Conservation (phyloP, 2,888 invertebrate species). For the Catocala fraxini region DNA sequence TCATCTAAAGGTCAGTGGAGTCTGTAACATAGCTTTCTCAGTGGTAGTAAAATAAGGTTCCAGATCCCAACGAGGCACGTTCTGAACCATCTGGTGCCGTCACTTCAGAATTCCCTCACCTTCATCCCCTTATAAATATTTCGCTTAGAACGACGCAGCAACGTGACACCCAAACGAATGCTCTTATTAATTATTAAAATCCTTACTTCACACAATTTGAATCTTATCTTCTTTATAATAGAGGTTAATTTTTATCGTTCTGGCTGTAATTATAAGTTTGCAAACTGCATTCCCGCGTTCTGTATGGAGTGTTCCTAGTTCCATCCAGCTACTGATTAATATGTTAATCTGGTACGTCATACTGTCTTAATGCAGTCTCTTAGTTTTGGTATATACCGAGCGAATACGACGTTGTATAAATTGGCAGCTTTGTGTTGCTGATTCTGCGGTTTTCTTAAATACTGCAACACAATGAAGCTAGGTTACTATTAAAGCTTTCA, state of each 20-base stretch:
- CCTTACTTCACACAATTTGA: constrained; percentile 15
- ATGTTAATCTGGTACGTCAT: constrained; percentile 61
- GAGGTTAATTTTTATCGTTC: constrained; percentile 32
- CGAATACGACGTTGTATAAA: constrained; percentile 36
- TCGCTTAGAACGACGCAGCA: constrained; percentile 38
- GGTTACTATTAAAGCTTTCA: constrained; percentile 10
- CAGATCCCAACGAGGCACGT: neutral
- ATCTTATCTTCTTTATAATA: constrained; percentile 29
- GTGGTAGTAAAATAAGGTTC: too few species aligned
- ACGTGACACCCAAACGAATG: constrained; percentile 47
- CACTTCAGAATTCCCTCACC: constrained; percentile 22
- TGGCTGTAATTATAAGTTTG: constrained; percentile 46
- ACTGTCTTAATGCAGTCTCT: constrained; percentile 56
- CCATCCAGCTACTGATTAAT: constrained; percentile 55
- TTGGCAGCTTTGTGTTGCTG: constrained; percentile 36
- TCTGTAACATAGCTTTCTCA: too few species aligned
- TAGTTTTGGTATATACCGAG: constrained; percentile 37
- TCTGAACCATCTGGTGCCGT: constrained; percentile 20
- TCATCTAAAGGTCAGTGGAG: neutral
- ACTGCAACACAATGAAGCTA: constrained; percentile 9
- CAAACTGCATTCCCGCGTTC: constrained; percentile 39
- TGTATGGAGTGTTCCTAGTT: constrained; percentile 36
- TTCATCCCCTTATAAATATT: constrained; percentile 42
- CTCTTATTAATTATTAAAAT: constrained; percentile 41
- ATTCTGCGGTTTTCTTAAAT: constrained; percentile 13